Conservation (phyloP, 2,797 vertebrate species). For the Ctenopoma kingsleyae region DNA sequence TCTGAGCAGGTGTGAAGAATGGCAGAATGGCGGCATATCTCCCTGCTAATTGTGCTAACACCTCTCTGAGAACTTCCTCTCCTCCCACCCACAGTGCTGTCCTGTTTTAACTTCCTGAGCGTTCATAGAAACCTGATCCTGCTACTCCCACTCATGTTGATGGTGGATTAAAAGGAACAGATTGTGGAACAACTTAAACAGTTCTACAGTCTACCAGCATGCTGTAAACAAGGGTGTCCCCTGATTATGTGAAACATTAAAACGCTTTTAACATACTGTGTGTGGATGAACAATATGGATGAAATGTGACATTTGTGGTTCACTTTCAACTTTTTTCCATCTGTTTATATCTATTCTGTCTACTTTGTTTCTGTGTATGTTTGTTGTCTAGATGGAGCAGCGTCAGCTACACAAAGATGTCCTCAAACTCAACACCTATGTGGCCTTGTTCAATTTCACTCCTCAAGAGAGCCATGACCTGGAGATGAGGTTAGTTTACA, state of each 20-base stretch:
- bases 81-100: slow-evolving; percentile 56
- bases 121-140: slow-evolving; percentile 34
- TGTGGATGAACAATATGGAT: slow-evolving; percentile 16
- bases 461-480: slow-evolving; percentile 95
- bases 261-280: slow-evolving; percentile 37
- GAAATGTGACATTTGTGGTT: slow-evolving; percentile 11
- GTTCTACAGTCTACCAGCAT: slow-evolving; percentile 34
- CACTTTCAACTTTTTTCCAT: background rate
- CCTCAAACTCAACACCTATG: slow-evolving; percentile 91
- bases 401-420: slow-evolving; percentile 86
- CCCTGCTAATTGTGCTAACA: slow-evolving; percentile 64
- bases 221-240: slow-evolving; percentile 58
- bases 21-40: slow-evolving; percentile 20
- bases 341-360: no score
- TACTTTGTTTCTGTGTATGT: no score
- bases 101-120: slow-evolving; percentile 59
- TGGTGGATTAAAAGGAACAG: slow-evolving; percentile 62
- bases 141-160: slow-evolving; percentile 64
- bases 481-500: slow-evolving; percentile 91
- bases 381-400: slow-evolving; percentile 82
- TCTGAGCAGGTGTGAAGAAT: slow-evolving; percentile 53
- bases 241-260: slow-evolving; percentile 27
- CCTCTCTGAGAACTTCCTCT: slow-evolving; percentile 62
- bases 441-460: slow-evolving; percentile 95
- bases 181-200: slow-evolving; percentile 58